Conservation (phyloP, 1,140 invertebrate genomes). For the Leptinotarsa defecta region DNA sequence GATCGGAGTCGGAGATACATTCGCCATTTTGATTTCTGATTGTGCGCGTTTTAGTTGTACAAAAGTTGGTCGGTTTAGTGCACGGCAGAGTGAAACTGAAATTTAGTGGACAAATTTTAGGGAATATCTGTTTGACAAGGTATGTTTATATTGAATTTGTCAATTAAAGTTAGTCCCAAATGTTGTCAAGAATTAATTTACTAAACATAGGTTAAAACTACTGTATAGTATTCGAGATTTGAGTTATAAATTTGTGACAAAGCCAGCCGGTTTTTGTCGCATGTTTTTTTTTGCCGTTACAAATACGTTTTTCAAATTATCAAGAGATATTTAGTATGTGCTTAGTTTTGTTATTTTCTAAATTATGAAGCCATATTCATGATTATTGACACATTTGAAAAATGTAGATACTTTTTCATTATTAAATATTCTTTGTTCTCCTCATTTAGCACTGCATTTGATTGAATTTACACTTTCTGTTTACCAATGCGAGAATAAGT, state of each 20-base stretch:
- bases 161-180: constrained; percentile 30
- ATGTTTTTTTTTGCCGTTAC: constrained; percentile 11
- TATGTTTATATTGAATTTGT: constrained; percentile 30
- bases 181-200: constrained; percentile 8
- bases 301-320: too few relatives aligned
- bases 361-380: background rate
- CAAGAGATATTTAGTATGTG: too few relatives aligned
- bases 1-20: constrained; percentile 30
- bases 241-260: background rate
- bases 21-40: constrained; percentile 39
- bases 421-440: background rate
- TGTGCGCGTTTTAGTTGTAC: constrained; percentile 38
- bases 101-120: constrained; percentile 25
- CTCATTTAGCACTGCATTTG: background rate
- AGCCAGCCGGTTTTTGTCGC: constrained; percentile 11
- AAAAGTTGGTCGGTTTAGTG: constrained; percentile 32
- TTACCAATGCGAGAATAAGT: background rate
- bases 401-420: constrained; percentile 6
- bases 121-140: constrained; percentile 25
- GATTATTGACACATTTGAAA: background rate
- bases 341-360: background rate
- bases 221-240: constrained; percentile 17
- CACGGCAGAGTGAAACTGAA: constrained; percentile 23
- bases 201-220: constrained; percentile 3
- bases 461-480: background rate